These are phyloP conservation scores for Plagodis pulveraria DNA, from an alignment of 2,888 invertebrate genomes.

Conservation along the genomic window DNA sequence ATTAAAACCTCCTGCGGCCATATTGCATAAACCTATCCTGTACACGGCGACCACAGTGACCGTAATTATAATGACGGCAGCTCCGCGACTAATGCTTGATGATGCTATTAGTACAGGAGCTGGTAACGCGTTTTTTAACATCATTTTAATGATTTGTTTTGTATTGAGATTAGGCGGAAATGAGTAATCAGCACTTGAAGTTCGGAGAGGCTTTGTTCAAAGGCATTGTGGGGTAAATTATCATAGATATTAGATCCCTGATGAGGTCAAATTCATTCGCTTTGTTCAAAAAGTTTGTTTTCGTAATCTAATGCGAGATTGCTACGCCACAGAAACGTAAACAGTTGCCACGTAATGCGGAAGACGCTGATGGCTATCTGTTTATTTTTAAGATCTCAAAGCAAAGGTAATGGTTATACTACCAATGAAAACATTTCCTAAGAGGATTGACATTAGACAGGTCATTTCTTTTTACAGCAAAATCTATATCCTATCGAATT, in stretches of 20 bases:
- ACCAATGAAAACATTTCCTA: no score
- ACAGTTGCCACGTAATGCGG: no score
- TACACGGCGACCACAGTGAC: conserved; percentile 37
- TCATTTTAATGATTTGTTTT: conserved; percentile 28
- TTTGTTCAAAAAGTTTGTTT: conserved; percentile 2
- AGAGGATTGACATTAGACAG: no score
- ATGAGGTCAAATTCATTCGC: not conserved
- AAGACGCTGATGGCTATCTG: no score
- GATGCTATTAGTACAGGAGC: conserved; percentile 61
- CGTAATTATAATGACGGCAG: conserved; percentile 49
- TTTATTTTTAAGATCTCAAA: no score
- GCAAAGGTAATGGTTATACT: no score
- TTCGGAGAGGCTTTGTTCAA: conserved; percentile 3
- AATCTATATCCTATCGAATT: no score
- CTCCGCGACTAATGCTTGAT: conserved; percentile 60
- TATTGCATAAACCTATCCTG: conserved; percentile 47
- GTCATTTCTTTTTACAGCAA: no score
- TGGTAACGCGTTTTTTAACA: conserved; percentile 41
- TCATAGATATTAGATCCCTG: not conserved
- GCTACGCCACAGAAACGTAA: not conserved
- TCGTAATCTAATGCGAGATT: no score
- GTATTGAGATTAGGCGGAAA: conserved; percentile 32
- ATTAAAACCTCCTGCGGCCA: conserved; percentile 2
- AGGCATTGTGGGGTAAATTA: not conserved
- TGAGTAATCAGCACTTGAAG: conserved; percentile 17